Base-by-base conservation (phyloP, 2,797 vertebrate species). In the Rhynchonycteris naso region DNA sequence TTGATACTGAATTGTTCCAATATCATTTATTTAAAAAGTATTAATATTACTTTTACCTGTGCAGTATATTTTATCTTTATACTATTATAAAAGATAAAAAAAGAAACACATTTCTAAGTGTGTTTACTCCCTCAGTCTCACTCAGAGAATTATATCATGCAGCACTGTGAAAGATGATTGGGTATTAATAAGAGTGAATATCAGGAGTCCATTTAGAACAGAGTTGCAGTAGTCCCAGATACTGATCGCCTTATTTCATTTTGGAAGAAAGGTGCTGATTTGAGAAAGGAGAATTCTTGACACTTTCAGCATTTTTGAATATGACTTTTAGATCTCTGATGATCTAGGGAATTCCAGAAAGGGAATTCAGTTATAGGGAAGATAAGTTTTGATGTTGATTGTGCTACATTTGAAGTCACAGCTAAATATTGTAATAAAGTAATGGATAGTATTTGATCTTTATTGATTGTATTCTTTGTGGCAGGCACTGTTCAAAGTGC, bases 331-430 rank as follows among this genome's bases (percentile, higher is more conserved):
- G 24, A 56, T 75, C 56, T 59, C 5, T 87, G 33, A 50, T 50
- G 69, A 24, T 63, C 19, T 66, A 76, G 47, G 47, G 33, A 86
- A 54, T 94, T 91, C 58, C 50, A 79, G 76, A 69, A 59, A 38
- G 63, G 26, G 30, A 61, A n/a, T 35, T 95, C 11, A 71, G 0
- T 50, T 52, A 58, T n/a, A 78, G 18, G 18, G 68, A 74, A 80
- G 47, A 38, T n/a, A 7, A 90, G 43, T 83, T 97, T 86, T 81
- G 38, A 12, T 63, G 91, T 82, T 63, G 56, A 78, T 26, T 12
- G 16, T 85, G 38, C 2, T 61, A 0, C 87, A 43, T 91, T 56
- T 43, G 24, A 92, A 85, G 54, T 81, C 47, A 58, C 22, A 88
- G 68, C 18, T 68, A 52, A 68, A 63, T 85, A 28, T 68, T 92